These are phyloP conservation scores for Hyposoter didymator DNA, from an alignment of 2,888 invertebrate genomes.

Conservation along the genomic window DNA sequence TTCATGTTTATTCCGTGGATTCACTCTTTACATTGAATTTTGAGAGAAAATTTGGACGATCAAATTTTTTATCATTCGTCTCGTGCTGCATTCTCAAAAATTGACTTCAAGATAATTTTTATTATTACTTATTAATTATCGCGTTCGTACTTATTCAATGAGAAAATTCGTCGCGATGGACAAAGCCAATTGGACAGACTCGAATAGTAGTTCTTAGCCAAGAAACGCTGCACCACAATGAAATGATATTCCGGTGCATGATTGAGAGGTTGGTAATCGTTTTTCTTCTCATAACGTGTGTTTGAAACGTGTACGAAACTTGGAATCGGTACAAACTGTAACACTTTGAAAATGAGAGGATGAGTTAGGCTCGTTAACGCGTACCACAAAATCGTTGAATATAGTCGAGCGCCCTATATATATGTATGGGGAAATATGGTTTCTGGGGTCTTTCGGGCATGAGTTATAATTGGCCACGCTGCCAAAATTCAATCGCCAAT, in stretches of 20 bases:
- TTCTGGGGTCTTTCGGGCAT: constrained; percentile 12
- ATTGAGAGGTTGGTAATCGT: neutral
- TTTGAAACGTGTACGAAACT: constrained; percentile 14
- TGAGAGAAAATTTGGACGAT: neutral
- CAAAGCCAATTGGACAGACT: too few relatives aligned
- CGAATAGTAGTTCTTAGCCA: neutral
- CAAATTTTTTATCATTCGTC: neutral
- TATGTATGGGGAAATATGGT: neutral
- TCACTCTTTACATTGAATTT: neutral
- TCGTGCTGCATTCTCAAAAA: neutral
- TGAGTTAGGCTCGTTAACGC: constrained; percentile 24
- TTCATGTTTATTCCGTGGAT: neutral
- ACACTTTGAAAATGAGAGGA: neutral
- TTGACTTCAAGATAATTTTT: neutral
- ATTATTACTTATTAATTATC: neutral
- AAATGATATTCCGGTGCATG: neutral
- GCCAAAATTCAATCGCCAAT: constrained; percentile 56
- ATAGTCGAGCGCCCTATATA: constrained; percentile 30
- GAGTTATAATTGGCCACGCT: constrained; percentile 46
- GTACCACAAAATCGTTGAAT: constrained; percentile 22
- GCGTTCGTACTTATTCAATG: neutral
- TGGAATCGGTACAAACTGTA: neutral
- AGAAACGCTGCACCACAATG: neutral
- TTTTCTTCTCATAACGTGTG: neutral
- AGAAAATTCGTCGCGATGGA: neutral